phyloP scores from a whole-genome alignment of 2,113 vertebrate species.

The Morone chrysops region DNA sequence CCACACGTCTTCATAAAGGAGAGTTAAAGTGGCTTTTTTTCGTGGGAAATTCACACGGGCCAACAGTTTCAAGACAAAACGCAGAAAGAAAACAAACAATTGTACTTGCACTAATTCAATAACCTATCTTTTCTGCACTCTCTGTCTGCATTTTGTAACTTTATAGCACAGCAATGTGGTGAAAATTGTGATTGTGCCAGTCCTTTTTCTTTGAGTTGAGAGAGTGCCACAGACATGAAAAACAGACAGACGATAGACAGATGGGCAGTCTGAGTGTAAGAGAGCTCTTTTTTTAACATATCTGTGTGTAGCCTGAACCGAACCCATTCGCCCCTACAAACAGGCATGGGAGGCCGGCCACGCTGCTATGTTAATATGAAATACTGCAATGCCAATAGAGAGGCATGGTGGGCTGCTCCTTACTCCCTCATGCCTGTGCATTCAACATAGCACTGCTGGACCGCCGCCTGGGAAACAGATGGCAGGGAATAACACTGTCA shows the following conservation, averaged over 20 bases:
- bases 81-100: constrained; percentile 57
- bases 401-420: constrained; percentile 58
- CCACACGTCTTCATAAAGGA: constrained; percentile 2
- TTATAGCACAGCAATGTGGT: constrained; percentile 40
- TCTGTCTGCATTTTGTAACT: constrained; percentile 58
- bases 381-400: constrained; percentile 54
- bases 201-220: constrained; percentile 36
- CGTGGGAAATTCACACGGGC: constrained; percentile 59
- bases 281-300: constrained; percentile 42
- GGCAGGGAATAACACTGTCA: constrained; percentile 83
- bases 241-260: constrained; percentile 71
- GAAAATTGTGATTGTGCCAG: constrained; percentile 48
- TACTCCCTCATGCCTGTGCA: constrained; percentile 64
- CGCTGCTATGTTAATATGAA: constrained; percentile 47
- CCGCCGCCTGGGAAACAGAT: constrained; percentile 84
- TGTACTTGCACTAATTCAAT: constrained; percentile 54
- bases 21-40: constrained; percentile 38
- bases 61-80: constrained; percentile 25
- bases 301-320: constrained; percentile 40
- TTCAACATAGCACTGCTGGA: constrained; percentile 77
- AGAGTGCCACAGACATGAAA: constrained; percentile 57
- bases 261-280: constrained; percentile 65
- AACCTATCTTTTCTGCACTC: constrained; percentile 48
- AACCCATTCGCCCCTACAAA: constrained; percentile 52
- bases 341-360: constrained; percentile 42